Percentiles rank a stretch among this genome's conserved stretches.
These are phyloP conservation scores for Hirtodrosophila duncani DNA, from an alignment of 2,888 invertebrate species.

Conservation along the genomic window DNA sequence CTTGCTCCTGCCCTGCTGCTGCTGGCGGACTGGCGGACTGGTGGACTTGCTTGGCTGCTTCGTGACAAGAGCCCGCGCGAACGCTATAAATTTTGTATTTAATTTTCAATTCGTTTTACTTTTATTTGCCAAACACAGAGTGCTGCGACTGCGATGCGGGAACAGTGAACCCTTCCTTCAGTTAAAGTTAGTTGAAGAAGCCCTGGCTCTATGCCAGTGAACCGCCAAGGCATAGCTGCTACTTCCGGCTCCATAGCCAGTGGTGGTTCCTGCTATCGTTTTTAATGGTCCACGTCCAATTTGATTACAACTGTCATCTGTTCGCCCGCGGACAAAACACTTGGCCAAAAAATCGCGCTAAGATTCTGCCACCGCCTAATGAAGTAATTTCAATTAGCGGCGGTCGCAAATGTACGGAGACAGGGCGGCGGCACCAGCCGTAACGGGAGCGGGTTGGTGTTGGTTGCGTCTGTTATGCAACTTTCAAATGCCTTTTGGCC, in stretches of 20 bases:
- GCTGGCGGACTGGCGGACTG: no score
- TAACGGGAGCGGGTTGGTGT: not conserved
- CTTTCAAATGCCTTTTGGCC: constrained; percentile 3
- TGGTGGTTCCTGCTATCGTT: constrained; percentile 27
- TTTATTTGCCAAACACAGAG: constrained; percentile 47
- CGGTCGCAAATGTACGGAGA: no score
- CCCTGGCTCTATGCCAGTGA: constrained; percentile 25
- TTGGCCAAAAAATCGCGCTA: constrained; percentile 25
- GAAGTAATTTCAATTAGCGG: constrained; percentile 68
- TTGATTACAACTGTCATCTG: constrained; percentile 68
- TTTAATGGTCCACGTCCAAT: constrained; percentile 70
- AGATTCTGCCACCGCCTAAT: constrained; percentile 50
- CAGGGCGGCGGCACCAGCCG: not conserved
- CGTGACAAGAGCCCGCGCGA: constrained; percentile 63
- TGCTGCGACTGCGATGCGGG: no score
- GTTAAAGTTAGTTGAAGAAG: not conserved
- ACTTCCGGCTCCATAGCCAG: constrained; percentile 38
- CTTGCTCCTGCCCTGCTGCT: constrained; percentile 13
- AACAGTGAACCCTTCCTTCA: no score
- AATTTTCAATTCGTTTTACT: constrained; percentile 71
- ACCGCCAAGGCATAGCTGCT: constrained; percentile 50
- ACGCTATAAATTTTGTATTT: constrained; percentile 67
- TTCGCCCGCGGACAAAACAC: constrained; percentile 34
- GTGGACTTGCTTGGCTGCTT: constrained; percentile 33
- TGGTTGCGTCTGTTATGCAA: not conserved